Conservation (phyloP, 1,140 invertebrate species). For the Diploscapter pachys region DNA sequence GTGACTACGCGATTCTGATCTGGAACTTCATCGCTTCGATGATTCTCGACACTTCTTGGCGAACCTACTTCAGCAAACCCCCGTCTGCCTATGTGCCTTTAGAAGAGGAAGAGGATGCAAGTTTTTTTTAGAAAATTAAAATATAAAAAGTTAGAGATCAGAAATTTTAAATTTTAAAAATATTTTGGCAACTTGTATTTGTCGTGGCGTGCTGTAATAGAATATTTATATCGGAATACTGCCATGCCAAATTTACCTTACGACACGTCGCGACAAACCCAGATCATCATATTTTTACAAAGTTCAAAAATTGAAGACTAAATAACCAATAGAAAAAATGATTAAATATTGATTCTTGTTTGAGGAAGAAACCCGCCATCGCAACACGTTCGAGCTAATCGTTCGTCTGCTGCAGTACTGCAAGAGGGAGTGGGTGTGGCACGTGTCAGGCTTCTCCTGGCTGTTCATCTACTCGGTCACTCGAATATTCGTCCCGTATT, state of each 20-base stretch:
- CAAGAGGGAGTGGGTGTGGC: conserved; percentile 43
- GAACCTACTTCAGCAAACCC: conserved; percentile 26
- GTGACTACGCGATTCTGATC: conserved; percentile 52
- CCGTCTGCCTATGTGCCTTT: conserved; percentile 23
- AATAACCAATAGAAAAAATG: too few species aligned
- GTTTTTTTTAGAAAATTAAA: too few species aligned
- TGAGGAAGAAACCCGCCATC: conserved; percentile 29
- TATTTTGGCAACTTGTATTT: too few species aligned
- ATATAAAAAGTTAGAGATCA: too few species aligned
- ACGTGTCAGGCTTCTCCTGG: conserved; percentile 43
- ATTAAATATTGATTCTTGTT: too few species aligned
- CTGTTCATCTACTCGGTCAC: conserved; percentile 44
- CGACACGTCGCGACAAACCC: too few species aligned
- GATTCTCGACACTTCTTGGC: conserved; percentile 45
- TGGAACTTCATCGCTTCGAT: conserved; percentile 55
- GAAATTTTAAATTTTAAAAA: too few species aligned
- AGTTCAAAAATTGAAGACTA: too few species aligned
- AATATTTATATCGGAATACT: too few species aligned
- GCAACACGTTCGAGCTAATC: conserved; percentile 40
- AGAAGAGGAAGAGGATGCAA: conserved; percentile 21
- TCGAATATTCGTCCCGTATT: conserved; percentile 56
- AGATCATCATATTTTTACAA: too few species aligned
- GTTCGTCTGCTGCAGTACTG: conserved; percentile 44
- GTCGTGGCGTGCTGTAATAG: too few species aligned
- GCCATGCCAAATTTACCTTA: too few species aligned